Conservation (phyloP, 2,888 invertebrate genomes). For the Erannis defoliaria region DNA sequence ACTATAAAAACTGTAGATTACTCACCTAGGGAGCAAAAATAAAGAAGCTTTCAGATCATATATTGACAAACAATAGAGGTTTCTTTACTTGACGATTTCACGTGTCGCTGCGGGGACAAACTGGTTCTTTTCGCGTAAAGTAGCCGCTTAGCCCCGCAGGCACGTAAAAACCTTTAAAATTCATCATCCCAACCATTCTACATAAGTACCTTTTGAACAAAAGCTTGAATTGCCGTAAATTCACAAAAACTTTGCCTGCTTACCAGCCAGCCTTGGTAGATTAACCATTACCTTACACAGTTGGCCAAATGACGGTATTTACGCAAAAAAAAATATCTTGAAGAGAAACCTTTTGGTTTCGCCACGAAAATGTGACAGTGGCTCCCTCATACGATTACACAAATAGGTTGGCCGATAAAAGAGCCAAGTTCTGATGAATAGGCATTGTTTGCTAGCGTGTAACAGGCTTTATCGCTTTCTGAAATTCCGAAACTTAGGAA, state of each 20-base stretch:
- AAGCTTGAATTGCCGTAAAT: background rate
- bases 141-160: too few species aligned
- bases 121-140: too few species aligned
- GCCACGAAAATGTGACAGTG: background rate
- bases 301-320: background rate
- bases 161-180: background rate
- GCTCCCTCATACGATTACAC: background rate
- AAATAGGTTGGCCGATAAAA: background rate
- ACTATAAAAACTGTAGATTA: too few species aligned
- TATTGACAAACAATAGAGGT: too few species aligned
- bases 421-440: constrained; percentile 14
- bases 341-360: background rate
- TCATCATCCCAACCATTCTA: background rate
- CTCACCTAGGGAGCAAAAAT: too few species aligned
- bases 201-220: background rate
- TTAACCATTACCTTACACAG: background rate
- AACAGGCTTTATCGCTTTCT: background rate
- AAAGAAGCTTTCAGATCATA: too few species aligned
- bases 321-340: background rate
- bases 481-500: background rate
- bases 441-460: constrained; percentile 10
- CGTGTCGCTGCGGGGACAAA: too few species aligned
- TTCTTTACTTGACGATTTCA: too few species aligned
- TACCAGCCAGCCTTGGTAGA: background rate
- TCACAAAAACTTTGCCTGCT: background rate